Base-by-base conservation (phyloP, 2,797 vertebrate species). In the Carduelis carduelis region DNA sequence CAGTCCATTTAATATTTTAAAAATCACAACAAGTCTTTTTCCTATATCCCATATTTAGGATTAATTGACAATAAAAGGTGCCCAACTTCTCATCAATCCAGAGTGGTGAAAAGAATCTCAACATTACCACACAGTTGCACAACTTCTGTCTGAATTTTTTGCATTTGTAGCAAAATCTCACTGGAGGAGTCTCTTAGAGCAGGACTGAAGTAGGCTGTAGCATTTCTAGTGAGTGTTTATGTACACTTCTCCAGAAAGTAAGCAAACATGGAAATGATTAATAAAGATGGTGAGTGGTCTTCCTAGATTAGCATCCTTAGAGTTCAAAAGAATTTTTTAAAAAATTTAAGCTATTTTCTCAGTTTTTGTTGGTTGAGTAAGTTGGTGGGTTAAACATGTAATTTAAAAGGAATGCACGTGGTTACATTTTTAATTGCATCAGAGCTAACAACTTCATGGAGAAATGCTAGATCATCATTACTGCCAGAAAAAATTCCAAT, bases 61-160 rank as follows among this genome's bases (percentile, higher is more conserved):
- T 21, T 65, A 64, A 68, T 30, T 71, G 37, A 89, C 95, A 91
- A 65, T 39, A 81, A 78, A 93, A 87, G 23, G 10, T 1, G 1
- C 8, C 8, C 2, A 0, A 39, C 41, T 91, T 60, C 22, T 64
- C 24, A 37, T 55, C 28, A 53, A 0, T 59, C 24, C 1, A 1
- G 27, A 55, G 17, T 9, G 21, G 30, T 50, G 27, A 69, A 96
- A 81, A 77, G 61, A 75, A 50, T 61, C 5, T 1, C 41, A 64
- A 16, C 47, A 52, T 18, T 46, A 11, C 28, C 64, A 87, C n/a
- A 37, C 47, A 41, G 37, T 55, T 71, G 13, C 34, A 44, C 0
- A 5, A 52, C 34, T 87, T 77, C 41, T 75, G 12, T 21, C 41
- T 61, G 19, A 4, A 16, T 43, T 64, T 22, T 78, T 65, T 69